Evolutionary conservation across 2,797 vertebrate genomes (phyloP).

Genomic region (Podarcis lilfordi): DNA sequence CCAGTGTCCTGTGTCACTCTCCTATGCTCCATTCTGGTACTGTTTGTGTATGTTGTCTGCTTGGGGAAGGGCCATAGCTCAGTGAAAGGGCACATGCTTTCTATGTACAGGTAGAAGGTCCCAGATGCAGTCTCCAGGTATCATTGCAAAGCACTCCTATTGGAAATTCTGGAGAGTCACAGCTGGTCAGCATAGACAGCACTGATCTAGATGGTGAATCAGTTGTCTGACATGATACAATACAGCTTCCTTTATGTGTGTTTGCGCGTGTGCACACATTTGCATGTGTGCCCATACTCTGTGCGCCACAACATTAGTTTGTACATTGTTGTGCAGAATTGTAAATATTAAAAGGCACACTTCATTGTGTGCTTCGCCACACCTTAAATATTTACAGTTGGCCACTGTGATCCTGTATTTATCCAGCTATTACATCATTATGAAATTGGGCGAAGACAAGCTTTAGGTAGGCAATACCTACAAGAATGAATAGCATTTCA

Average conservation of each 20-base stretch:
- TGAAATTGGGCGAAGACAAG: not conserved
- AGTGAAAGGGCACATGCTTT: too few species aligned
- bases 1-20: constrained; percentile 46
- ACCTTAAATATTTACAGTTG: not conserved
- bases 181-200: not conserved
- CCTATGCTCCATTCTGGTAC: not conserved
- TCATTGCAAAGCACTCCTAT: not conserved
- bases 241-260: not conserved
- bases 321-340: not conserved
- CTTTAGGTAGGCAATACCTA: not conserved
- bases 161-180: not conserved
- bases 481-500: not conserved
- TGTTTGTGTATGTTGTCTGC: not conserved
- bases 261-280: not conserved
- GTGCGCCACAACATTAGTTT: not conserved
- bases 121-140: not conserved
- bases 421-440: not conserved
- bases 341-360: not conserved
- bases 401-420: not conserved
- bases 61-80: not conserved
- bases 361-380: not conserved
- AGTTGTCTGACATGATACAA: not conserved
- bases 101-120: not conserved
- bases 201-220: too few species aligned
- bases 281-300: not conserved